phyloP scores from a whole-genome alignment of 2,888 invertebrate genomes.

The Seira sanloemensis region DNA sequence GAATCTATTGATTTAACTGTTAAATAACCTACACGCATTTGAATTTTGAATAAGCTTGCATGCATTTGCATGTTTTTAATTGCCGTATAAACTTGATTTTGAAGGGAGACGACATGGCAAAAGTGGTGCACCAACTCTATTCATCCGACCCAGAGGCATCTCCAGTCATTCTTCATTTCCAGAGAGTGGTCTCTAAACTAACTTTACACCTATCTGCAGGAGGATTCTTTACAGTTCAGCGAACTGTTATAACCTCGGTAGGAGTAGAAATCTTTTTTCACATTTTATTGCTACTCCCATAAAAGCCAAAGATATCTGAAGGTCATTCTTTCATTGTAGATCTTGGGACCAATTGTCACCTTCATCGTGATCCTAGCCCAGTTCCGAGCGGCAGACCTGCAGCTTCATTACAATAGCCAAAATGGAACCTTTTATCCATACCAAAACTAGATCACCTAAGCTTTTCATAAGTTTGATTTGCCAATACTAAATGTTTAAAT shows the following conservation, averaged over 20 bases:
- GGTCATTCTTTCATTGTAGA: too few relatives aligned
- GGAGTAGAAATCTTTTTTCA: neutral
- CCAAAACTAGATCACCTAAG: too few relatives aligned
- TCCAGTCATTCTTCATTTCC: conserved; percentile 30
- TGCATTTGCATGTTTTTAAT: neutral
- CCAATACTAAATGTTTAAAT: too few relatives aligned
- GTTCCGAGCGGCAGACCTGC: conserved; percentile 54
- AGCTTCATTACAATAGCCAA: conserved; percentile 21
- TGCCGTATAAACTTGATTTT: neutral
- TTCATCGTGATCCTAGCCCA: conserved; percentile 54
- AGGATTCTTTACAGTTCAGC: conserved; percentile 43
- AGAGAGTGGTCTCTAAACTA: conserved; percentile 8
- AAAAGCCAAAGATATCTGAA: too few relatives aligned
- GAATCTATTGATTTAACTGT: too few relatives aligned
- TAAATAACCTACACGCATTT: too few relatives aligned
- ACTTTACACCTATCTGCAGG: conserved; percentile 36
- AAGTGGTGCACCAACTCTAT: conserved; percentile 19
- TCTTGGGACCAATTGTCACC: conserved; percentile 44
- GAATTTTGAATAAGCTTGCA: too few relatives aligned
- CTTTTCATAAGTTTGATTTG: too few relatives aligned
- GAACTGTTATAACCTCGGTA: conserved; percentile 54
- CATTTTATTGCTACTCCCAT: too few relatives aligned
- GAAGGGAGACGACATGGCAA: conserved; percentile 28
- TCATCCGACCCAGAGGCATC: conserved; percentile 24
- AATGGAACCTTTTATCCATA: too few relatives aligned